Percentiles rank a stretch among this genome's conserved stretches.
These are phyloP conservation scores for Columba guinea DNA, from an alignment of 2,797 vertebrate species.

Conservation along the genomic window DNA sequence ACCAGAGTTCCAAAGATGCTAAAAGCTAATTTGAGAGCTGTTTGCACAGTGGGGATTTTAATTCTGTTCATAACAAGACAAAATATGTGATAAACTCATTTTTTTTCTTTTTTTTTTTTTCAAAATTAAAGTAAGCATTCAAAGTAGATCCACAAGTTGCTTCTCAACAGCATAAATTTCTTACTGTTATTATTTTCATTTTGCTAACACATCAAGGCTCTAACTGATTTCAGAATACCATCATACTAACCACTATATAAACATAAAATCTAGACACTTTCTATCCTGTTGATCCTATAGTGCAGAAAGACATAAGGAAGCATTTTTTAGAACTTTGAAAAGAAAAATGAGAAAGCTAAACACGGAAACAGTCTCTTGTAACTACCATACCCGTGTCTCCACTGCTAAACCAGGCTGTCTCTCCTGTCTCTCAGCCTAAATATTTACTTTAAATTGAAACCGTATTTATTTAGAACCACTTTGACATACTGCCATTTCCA, in stretches of 20 bases:
- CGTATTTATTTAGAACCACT: background rate
- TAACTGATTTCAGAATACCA: background rate
- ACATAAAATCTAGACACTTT: background rate
- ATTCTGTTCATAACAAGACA: background rate
- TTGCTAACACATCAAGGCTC: background rate
- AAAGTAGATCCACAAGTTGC: background rate
- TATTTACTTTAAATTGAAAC: background rate
- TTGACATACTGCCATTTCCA: background rate
- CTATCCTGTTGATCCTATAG: background rate
- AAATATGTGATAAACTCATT: background rate
- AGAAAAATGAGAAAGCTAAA: background rate
- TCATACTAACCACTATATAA: background rate
- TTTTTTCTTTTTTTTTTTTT: background rate
- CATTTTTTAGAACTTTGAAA: background rate
- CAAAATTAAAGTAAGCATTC: background rate
- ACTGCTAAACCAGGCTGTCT: background rate
- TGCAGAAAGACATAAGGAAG: background rate
- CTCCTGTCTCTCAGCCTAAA: background rate
- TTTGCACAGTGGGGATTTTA: background rate
- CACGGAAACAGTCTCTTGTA: background rate
- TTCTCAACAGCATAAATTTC: background rate
- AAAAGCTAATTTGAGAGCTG: background rate
- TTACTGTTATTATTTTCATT: background rate
- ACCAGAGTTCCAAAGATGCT: background rate
- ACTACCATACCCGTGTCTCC: background rate